These are phyloP conservation scores for Oscheius sp. DNA, from an alignment of 1,140 invertebrate genomes.

Conservation along the genomic window DNA sequence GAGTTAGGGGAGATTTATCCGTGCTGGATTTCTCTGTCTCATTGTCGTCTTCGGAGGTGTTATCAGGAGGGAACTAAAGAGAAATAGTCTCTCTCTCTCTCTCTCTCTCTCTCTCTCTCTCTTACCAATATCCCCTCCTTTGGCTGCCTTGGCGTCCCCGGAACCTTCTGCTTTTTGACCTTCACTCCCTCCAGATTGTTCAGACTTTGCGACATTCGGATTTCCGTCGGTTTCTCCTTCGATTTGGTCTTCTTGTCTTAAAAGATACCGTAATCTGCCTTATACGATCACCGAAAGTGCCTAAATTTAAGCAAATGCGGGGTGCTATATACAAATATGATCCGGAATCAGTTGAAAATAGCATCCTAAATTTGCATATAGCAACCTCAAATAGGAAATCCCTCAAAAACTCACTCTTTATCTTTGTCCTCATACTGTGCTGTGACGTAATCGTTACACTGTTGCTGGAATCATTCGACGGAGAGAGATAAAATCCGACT, in stretches of 20 bases:
- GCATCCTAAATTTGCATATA: too few relatives aligned
- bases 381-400: too few relatives aligned
- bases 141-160: not conserved
- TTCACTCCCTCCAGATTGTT: not conserved
- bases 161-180: not conserved
- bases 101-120: not conserved
- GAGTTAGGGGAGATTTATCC: too few relatives aligned
- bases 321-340: too few relatives aligned
- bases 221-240: not conserved
- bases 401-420: not conserved
- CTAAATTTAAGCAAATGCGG: too few relatives aligned
- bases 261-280: too few relatives aligned
- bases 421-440: not conserved
- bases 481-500: conserved; percentile 19
- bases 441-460: not conserved
- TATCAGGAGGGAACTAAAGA: not conserved
- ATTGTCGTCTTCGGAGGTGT: not conserved
- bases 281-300: too few relatives aligned
- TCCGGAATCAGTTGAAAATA: too few relatives aligned
- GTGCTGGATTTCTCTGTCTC: too few relatives aligned
- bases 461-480: conserved; percentile 12
- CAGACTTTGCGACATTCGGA: not conserved
- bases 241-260: not conserved
- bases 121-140: not conserved
- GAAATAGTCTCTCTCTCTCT: not conserved